Evolutionary conservation across 2,888 invertebrate genomes (phyloP).

Genomic region (Drosophila macrothrix): DNA sequence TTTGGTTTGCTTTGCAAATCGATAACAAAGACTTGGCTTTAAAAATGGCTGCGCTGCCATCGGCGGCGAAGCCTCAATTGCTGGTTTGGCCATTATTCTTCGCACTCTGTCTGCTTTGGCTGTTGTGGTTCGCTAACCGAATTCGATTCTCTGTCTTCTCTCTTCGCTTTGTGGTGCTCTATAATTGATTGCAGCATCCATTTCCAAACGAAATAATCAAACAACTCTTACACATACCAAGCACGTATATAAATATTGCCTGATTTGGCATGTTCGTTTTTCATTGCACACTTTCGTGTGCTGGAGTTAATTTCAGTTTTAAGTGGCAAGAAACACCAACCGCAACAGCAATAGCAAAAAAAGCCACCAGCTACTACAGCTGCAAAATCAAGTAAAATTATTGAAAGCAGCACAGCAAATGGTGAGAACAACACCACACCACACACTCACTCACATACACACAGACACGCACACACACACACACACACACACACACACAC

Average conservation of each 20-base stretch:
- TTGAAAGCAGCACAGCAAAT: conserved; percentile 55
- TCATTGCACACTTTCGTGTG: conserved; percentile 63
- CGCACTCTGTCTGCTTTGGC: conserved; percentile 16
- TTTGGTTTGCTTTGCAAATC: conserved; percentile 47
- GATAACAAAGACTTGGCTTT: conserved; percentile 69
- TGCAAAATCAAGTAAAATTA: conserved; percentile 58
- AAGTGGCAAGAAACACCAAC: conserved; percentile 49
- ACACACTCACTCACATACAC: not conserved
- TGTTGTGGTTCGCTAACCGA: conserved; percentile 41
- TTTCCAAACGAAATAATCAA: conserved; percentile 77
- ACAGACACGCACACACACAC: not conserved
- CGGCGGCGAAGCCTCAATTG: conserved; percentile 50
- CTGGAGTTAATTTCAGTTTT: conserved; percentile 75
- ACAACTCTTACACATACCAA: conserved; percentile 32
- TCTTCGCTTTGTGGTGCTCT: conserved; percentile 47
- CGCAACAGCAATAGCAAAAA: conserved; percentile 29
- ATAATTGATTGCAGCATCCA: conserved; percentile 79
- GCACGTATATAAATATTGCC: conserved; percentile 21
- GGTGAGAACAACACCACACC: conserved; percentile 14
- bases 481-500: not conserved
- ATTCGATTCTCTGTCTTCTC: conserved; percentile 36
- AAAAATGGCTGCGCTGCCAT: conserved; percentile 43
- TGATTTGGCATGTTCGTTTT: conserved; percentile 45
- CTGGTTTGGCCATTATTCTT: conserved; percentile 60
- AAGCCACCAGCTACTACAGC: conserved; percentile 33